Conservation (phyloP, 2,797 vertebrate species). For the Momotus momota region DNA sequence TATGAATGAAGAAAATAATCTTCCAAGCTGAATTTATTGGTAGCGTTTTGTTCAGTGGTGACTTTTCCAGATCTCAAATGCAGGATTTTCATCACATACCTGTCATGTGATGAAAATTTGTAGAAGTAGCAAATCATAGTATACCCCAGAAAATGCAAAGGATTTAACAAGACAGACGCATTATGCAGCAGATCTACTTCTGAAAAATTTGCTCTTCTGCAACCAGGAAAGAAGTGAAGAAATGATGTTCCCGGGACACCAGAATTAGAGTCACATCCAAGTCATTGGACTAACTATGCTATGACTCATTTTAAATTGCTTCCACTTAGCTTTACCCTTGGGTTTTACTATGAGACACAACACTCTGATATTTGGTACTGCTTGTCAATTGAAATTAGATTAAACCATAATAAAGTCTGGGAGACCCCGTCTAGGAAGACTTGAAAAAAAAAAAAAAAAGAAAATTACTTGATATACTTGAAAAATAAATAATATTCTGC, state of each 20-base stretch:
- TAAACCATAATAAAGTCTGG: not conserved
- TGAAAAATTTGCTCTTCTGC: not conserved
- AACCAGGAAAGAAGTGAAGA: not conserved
- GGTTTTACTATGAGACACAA: not conserved
- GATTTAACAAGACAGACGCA: not conserved
- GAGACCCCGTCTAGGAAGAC: not conserved
- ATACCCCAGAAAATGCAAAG: not conserved
- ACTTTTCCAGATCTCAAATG: not conserved
- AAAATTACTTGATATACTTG: not conserved
- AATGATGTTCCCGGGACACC: not conserved
- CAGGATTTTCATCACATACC: not conserved
- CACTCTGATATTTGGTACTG: not conserved
- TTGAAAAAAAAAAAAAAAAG: not conserved
- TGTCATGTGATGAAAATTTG: not conserved
- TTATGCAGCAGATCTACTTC: not conserved
- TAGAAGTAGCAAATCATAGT: not conserved
- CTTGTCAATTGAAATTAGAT: constrained; percentile 11
- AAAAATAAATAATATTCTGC: not conserved
- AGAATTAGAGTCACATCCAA: not conserved
- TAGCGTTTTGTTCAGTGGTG: not conserved
- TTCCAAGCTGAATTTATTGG: not conserved
- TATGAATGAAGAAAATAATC: not conserved
- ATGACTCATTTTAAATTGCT: not conserved
- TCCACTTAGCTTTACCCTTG: not conserved
- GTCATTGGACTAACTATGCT: not conserved